These are phyloP conservation scores for Mobula birostris DNA, from an alignment of 2,113 vertebrate genomes.

Conservation along the genomic window DNA sequence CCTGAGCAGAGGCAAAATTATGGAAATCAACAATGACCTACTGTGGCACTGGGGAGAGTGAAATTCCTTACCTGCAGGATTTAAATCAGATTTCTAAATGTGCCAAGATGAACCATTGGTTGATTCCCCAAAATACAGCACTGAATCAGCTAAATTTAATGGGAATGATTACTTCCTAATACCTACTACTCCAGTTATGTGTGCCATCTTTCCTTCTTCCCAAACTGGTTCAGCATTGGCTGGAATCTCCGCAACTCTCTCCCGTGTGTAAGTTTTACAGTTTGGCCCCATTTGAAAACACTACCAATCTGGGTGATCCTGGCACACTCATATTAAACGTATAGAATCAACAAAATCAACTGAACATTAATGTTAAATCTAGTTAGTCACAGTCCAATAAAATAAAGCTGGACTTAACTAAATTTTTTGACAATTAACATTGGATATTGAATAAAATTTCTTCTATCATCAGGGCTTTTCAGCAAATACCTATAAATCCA, in stretches of 20 bases:
- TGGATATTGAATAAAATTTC: neutral
- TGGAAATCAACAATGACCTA: neutral
- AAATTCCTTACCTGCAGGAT: neutral
- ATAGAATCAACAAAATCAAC: neutral
- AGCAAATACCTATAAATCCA: neutral
- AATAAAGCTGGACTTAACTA: neutral
- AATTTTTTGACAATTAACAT: neutral
- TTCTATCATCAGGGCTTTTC: neutral
- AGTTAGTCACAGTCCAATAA: neutral
- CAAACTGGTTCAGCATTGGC: neutral
- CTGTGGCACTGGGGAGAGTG: neutral
- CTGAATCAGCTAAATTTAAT: neutral
- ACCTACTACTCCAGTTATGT: neutral
- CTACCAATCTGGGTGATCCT: neutral
- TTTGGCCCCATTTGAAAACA: neutral
- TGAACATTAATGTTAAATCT: neutral
- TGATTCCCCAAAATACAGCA: neutral
- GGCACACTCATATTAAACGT: neutral
- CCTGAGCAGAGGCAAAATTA: neutral
- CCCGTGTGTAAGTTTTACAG: neutral
- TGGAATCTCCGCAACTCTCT: neutral
- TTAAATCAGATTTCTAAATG: neutral
- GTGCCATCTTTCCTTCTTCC: neutral
- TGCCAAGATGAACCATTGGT: neutral
- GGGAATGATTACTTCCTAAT: neutral